Evolutionary conservation across 2,113 vertebrate species (phyloP).

Genomic region (Corydoras maculifer): DNA sequence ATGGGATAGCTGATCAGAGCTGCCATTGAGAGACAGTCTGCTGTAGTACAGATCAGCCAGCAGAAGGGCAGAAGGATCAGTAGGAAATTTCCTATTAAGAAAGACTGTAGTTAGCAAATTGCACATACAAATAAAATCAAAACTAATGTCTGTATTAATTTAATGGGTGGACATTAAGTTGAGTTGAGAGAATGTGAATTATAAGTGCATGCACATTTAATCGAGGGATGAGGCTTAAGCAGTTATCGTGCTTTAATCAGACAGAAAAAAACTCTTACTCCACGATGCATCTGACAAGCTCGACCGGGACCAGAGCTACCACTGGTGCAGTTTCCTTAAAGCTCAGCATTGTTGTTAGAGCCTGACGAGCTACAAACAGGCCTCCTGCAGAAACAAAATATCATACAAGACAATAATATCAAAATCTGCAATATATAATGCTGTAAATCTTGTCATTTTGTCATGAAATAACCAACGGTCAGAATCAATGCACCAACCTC

Average conservation of each 20-base stretch:
- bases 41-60: conserved; percentile 89
- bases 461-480: no score
- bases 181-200: no score
- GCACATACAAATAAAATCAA: neutral
- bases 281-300: conserved; percentile 72
- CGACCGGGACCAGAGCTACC: conserved; percentile 71
- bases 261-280: conserved; percentile 58
- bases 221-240: neutral
- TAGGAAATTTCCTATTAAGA: conserved; percentile 69
- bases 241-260: neutral
- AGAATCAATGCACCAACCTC: no score
- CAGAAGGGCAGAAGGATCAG: conserved; percentile 76
- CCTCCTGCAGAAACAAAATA: conserved; percentile 60
- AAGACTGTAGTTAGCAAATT: neutral
- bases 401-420: neutral
- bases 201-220: no score
- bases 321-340: conserved; percentile 78
- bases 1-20: conserved; percentile 72
- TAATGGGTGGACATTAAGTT: no score
- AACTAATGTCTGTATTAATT: no score
- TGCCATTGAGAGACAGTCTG: conserved; percentile 79
- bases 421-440: no score
- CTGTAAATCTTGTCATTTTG: no score
- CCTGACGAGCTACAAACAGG: conserved; percentile 83
- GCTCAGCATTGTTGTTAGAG: conserved; percentile 82